Percentiles rank a stretch among this genome's conserved stretches.
Evolutionary conservation across 2,888 invertebrate genomes (phyloP).

Genomic region (Sphaeridia pumilis): DNA sequence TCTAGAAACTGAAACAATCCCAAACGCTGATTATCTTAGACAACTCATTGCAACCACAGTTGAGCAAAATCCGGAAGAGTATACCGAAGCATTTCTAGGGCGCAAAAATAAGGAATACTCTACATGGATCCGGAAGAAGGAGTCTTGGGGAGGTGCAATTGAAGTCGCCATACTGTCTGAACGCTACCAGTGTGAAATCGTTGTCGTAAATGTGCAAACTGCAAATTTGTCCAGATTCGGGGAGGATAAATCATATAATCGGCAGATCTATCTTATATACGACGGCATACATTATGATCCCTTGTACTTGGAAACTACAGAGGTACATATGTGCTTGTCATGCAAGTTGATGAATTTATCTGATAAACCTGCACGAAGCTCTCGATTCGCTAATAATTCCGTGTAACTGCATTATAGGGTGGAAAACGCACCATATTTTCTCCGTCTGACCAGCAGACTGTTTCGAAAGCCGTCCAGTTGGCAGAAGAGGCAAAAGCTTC

Average conservation of each 20-base stretch:
- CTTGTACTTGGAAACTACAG: conserved; percentile 66
- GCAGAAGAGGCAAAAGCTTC: conserved; percentile 79
- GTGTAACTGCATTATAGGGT: no score
- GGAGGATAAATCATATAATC: conserved; percentile 73
- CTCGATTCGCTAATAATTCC: no score
- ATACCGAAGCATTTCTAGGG: conserved; percentile 74
- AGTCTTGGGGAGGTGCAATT: conserved; percentile 93
- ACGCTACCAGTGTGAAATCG: conserved; percentile 82
- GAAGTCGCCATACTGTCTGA: conserved; percentile 76
- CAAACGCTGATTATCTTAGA: conserved; percentile 63
- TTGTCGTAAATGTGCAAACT: conserved; percentile 82
- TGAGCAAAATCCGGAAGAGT: conserved; percentile 59
- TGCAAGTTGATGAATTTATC: no score
- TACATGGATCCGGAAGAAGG: conserved; percentile 74
- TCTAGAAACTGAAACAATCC: conserved; percentile 57
- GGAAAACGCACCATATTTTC: no score
- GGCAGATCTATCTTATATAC: conserved; percentile 76
- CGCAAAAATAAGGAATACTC: conserved; percentile 75
- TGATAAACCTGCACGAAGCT: no score
- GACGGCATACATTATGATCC: conserved; percentile 97
- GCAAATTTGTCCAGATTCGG: conserved; percentile 85
- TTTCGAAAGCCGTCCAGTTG: conserved; percentile 64
- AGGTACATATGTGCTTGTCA: no score
- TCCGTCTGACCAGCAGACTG: conserved; percentile 59
- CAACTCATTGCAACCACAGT: conserved; percentile 78